A percentile compares a stretch with the other conserved stretches of the same genome.
These are phyloP conservation scores for Albula glossodonta DNA, from an alignment of 2,113 vertebrate genomes.

Conservation along the genomic window DNA sequence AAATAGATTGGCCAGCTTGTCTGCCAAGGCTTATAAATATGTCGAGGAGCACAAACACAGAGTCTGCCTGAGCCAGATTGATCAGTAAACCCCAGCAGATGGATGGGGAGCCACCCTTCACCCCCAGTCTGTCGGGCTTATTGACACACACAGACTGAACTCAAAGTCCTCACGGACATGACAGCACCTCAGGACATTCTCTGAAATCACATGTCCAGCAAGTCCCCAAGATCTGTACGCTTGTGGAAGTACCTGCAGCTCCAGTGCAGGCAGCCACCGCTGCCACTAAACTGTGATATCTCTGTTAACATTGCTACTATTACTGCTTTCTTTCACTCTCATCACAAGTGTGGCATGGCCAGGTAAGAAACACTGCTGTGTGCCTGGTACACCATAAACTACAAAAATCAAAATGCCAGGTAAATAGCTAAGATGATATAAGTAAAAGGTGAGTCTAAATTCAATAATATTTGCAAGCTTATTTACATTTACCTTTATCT, in stretches of 20 bases:
- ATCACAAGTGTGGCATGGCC: too few species aligned
- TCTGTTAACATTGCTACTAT: too few species aligned
- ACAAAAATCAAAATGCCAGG: too few species aligned
- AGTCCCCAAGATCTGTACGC: not conserved
- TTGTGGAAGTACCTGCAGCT: not conserved
- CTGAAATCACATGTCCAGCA: not conserved
- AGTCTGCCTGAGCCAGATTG: conserved; percentile 9
- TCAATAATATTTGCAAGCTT: too few species aligned
- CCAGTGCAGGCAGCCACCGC: not conserved
- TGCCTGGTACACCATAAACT: too few species aligned
- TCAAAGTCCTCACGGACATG: not conserved
- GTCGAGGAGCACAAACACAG: conserved; percentile 20
- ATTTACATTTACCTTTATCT: too few species aligned
- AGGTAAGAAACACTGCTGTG: too few species aligned
- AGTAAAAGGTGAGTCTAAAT: too few species aligned
- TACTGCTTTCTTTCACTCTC: too few species aligned
- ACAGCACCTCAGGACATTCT: not conserved
- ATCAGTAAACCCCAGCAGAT: conserved; percentile 29
- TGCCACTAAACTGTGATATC: not conserved
- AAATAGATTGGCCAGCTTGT: conserved; percentile 20
- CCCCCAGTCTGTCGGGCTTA: not conserved
- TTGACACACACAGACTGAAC: not conserved
- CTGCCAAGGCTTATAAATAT: conserved; percentile 32
- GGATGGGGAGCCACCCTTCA: conserved; percentile 12
- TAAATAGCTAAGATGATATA: too few species aligned